Percentiles rank a stretch among this genome's conserved stretches.
phyloP scores from a whole-genome alignment of 2,797 vertebrate species.

The Melanotaenia pygmaea region DNA sequence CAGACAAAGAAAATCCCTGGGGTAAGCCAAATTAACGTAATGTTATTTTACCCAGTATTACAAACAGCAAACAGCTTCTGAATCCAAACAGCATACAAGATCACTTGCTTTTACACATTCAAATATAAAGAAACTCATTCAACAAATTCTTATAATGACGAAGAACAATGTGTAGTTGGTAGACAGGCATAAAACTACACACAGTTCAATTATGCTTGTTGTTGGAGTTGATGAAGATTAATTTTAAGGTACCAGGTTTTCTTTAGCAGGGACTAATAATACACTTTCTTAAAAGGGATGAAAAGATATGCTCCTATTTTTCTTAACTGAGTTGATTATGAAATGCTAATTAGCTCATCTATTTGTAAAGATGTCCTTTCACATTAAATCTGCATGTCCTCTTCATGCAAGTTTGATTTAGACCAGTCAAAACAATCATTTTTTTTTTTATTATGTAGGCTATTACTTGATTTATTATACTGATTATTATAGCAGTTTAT shows the following conservation, averaged over 20 bases:
- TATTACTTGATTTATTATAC: neutral
- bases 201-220: neutral
- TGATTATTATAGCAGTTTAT: neutral
- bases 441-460: neutral
- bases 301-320: neutral
- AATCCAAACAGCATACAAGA: too few species aligned
- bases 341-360: neutral
- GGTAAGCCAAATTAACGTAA: too few species aligned
- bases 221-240: neutral
- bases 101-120: too few species aligned
- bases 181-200: neutral
- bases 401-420: neutral
- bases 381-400: too few species aligned
- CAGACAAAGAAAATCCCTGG: too few species aligned
- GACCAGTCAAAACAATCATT: neutral
- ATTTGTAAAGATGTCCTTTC: neutral
- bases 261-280: neutral
- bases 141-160: too few species aligned
- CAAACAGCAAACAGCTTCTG: too few species aligned
- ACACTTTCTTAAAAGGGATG: neutral
- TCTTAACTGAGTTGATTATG: neutral
- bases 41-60: too few species aligned
- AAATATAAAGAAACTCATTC: neutral
- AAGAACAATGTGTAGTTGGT: slow-evolving; percentile 3
- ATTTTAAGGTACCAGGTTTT: neutral